Conservation (phyloP, 2,797 vertebrate genomes). For the Tympanoctomys barrerae region DNA sequence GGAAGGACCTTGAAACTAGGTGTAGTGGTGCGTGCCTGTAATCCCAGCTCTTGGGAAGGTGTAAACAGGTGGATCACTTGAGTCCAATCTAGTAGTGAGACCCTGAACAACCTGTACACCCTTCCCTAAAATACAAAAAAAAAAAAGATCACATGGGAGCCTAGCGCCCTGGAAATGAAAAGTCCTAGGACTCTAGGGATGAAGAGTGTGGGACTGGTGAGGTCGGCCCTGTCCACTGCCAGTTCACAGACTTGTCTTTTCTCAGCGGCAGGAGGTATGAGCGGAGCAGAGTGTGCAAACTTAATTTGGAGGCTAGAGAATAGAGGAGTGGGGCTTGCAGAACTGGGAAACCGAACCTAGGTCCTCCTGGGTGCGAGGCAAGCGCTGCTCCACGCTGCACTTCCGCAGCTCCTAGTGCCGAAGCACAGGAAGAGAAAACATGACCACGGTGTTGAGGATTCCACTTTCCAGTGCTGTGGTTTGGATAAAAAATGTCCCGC, state of each 20-base stretch:
- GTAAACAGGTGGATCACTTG: too few relatives aligned
- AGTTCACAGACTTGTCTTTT: neutral
- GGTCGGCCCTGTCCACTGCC: neutral
- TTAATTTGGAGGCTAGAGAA: neutral
- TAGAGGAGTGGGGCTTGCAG: neutral
- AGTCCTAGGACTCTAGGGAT: neutral
- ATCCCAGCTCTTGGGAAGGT: too few relatives aligned
- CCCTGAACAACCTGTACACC: too few relatives aligned
- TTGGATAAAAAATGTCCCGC: neutral
- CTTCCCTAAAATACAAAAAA: too few relatives aligned
- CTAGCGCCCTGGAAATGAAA: neutral
- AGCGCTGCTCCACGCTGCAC: neutral
- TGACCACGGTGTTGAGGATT: neutral
- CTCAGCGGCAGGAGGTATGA: too few relatives aligned
- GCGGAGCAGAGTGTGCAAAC: neutral
- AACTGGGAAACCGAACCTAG: neutral
- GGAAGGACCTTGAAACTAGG: too few relatives aligned
- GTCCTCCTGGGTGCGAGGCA: neutral
- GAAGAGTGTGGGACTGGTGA: too few relatives aligned
- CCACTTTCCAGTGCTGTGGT: neutral
- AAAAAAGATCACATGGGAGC: neutral
- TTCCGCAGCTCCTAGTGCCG: neutral
- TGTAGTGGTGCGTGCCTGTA: too few relatives aligned
- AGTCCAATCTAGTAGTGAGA: too few relatives aligned
- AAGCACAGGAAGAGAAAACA: neutral